Evolutionary conservation across 2,113 vertebrate species (phyloP).

Genomic region (Lepus timidus): DNA sequence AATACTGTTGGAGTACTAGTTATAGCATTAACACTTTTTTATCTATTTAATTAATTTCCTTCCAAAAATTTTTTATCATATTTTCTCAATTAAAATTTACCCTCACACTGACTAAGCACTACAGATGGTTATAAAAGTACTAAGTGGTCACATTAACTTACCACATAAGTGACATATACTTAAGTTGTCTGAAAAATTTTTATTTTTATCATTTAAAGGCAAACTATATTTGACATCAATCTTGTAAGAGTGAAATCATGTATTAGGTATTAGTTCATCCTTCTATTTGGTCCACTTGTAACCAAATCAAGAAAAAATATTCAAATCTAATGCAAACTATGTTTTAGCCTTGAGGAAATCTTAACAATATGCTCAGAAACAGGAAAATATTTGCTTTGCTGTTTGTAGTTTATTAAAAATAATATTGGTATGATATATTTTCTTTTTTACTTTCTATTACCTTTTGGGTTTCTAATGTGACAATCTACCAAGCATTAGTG

Average conservation of each 20-base stretch:
- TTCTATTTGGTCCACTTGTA: not conserved
- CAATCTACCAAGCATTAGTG: not conserved
- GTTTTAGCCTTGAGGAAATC: not conserved
- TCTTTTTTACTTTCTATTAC: not conserved
- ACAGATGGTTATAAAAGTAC: not conserved
- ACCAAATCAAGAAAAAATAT: not conserved
- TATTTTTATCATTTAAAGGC: not conserved
- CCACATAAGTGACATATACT: not conserved
- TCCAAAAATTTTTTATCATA: conserved; percentile 10
- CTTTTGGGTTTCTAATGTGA: not conserved
- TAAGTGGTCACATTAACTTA: not conserved
- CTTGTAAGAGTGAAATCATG: not conserved
- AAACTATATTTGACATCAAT: not conserved
- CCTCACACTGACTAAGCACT: not conserved
- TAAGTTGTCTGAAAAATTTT: not conserved
- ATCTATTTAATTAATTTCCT: conserved; percentile 36
- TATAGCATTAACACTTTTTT: no score
- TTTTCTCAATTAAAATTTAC: not conserved
- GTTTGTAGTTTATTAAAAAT: not conserved
- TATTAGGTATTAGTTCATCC: not conserved
- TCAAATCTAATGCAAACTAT: not conserved
- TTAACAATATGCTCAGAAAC: conserved; percentile 41
- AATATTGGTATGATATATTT: not conserved
- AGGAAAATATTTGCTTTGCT: not conserved
- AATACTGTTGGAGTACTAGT: no score